These are phyloP conservation scores for Linyphia triangularis DNA, from an alignment of 2,888 invertebrate species.

Conservation along the genomic window DNA sequence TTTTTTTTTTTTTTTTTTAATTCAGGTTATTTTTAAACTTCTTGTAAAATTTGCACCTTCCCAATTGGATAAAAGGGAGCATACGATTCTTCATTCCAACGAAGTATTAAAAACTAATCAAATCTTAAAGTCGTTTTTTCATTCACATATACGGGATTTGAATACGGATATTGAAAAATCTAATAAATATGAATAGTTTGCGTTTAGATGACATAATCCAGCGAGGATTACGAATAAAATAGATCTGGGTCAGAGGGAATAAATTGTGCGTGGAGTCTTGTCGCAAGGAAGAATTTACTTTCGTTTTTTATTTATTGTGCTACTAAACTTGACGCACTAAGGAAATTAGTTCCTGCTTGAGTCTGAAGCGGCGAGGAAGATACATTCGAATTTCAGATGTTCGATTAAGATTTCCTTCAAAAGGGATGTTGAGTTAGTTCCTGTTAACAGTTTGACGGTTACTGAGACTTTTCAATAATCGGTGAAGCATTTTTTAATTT, in stretches of 20 bases:
- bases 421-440: not conserved
- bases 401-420: not conserved
- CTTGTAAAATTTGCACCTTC: too few relatives aligned
- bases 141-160: not conserved
- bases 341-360: not conserved
- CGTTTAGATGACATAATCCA: not conserved
- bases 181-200: not conserved
- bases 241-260: slow-evolving; percentile 22
- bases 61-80: too few relatives aligned
- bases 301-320: not conserved
- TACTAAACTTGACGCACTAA: not conserved
- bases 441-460: too few relatives aligned
- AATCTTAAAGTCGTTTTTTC: not conserved
- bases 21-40: too few relatives aligned
- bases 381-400: not conserved
- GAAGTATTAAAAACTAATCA: too few relatives aligned
- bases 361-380: not conserved
- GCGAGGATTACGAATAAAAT: not conserved
- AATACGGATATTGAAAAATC: not conserved
- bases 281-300: not conserved
- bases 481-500: too few relatives aligned
- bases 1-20: too few relatives aligned
- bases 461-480: too few relatives aligned
- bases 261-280: not conserved
- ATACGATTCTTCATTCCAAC: too few relatives aligned